Base-by-base conservation (phyloP, 2,113 vertebrate species). In the Gallinago jamesoni region DNA sequence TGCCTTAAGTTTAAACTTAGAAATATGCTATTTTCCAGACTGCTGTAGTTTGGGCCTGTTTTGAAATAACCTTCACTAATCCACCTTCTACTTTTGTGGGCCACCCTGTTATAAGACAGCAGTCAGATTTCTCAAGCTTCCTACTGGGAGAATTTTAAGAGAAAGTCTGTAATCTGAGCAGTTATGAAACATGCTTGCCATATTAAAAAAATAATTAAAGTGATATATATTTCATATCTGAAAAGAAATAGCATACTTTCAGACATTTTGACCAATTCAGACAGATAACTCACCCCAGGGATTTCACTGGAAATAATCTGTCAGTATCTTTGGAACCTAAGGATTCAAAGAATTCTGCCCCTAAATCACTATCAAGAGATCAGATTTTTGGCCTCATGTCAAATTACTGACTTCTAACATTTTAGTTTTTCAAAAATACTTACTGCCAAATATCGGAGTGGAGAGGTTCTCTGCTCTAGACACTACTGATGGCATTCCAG, bases 401-500 rank as follows among this genome's bases (percentile, higher is more conserved):
- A 9, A 56, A n/a, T 17, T 23, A 5, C 8, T 45, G 66, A 48
- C 43, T 87, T 41, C 2, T 9, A 74, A 56, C 12, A 37, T 67
- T 41, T 8, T 47, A 18, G 7, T 28, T 45, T 69, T 48, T 76
- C 18, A 28, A 41, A 47, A 87, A 91, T 96, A 98, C 99, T 99
- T 97, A 99, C 99, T 98, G 96, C 99, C 99, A 94, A 99, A 98
- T 67, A 99, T 83, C 5, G 99, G 99, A 6, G 97, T 98, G 2
- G 97, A 97, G 59, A 98, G 93, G 86, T 99, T 99, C 96, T 99
- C 99, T 1, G 93, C 93, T 24, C 99, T 98, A 50, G 99, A 99
- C 10, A 99, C 99, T 9, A 98, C 98, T 14, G 99, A 99, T 5
- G 99, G 99, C 59, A 99, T 95, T 47, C 99, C 99, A 3, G 99